These are phyloP conservation scores for Oryctolagus cuniculus DNA, from an alignment of 2,113 vertebrate genomes.

Conservation along the genomic window mOryCun1.1 NC_091433.1:162424001-162424500, in stretches of 20 bases:
- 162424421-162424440: neutral
- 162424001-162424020: neutral
- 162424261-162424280: neutral
- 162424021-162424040: neutral
- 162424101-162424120: neutral
- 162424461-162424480: neutral
- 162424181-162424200: neutral
- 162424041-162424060: neutral
- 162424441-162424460: slow-evolving; percentile 6
- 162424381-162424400: neutral
- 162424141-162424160: neutral
- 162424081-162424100: neutral
- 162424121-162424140: neutral
- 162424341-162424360: neutral
- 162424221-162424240: neutral
- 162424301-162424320: neutral
- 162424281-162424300: neutral
- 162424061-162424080: neutral
- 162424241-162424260: neutral
- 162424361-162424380: neutral
- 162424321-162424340: neutral
- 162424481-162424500: neutral
- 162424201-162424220: neutral
- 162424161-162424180: too few relatives aligned
- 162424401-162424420: neutral